Conservation (phyloP, 2,797 vertebrate genomes). For the Scyliorhinus canicula region DNA sequence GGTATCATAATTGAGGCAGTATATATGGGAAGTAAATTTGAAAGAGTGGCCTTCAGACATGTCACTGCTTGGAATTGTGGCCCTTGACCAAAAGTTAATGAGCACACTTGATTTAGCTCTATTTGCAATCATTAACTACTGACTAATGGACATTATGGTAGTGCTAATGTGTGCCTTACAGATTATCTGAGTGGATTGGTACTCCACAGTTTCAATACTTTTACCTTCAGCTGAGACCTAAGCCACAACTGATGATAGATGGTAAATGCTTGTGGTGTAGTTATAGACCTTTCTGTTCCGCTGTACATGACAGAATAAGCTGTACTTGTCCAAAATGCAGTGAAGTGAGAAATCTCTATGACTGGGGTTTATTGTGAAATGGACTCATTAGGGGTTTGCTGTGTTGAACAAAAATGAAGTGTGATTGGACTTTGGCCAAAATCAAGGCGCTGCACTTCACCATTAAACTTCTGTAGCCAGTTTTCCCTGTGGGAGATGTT, state of each 20-base stretch:
- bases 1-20: background rate
- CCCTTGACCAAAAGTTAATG: slow-evolving; percentile 19
- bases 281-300: background rate
- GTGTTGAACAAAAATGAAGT: slow-evolving; percentile 37
- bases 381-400: slow-evolving; percentile 39
- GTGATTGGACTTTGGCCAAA: slow-evolving; percentile 40
- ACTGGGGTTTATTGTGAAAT: slow-evolving; percentile 13
- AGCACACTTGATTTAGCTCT: background rate
- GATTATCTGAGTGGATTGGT: slow-evolving; percentile 20
- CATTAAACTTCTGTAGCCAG: slow-evolving; percentile 28
- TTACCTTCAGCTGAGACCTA: slow-evolving; percentile 8
- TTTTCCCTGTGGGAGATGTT: slow-evolving; percentile 8
- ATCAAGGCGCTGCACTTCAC: slow-evolving; percentile 29
- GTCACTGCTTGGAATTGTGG: slow-evolving; percentile 9
- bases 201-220: slow-evolving; percentile 3
- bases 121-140: slow-evolving; percentile 36
- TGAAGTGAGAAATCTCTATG: slow-evolving; percentile 21
- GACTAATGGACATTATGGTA: slow-evolving; percentile 27
- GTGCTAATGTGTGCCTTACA: slow-evolving; percentile 17
- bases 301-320: slow-evolving; percentile 18
- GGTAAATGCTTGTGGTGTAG: slow-evolving; percentile 6
- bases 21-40: background rate
- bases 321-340: slow-evolving; percentile 14
- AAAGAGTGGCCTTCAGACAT: slow-evolving; percentile 26
- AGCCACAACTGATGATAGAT: slow-evolving; percentile 14